Base-by-base conservation (phyloP, 1,140 invertebrate species). In the Drosophila albomicans region DNA sequence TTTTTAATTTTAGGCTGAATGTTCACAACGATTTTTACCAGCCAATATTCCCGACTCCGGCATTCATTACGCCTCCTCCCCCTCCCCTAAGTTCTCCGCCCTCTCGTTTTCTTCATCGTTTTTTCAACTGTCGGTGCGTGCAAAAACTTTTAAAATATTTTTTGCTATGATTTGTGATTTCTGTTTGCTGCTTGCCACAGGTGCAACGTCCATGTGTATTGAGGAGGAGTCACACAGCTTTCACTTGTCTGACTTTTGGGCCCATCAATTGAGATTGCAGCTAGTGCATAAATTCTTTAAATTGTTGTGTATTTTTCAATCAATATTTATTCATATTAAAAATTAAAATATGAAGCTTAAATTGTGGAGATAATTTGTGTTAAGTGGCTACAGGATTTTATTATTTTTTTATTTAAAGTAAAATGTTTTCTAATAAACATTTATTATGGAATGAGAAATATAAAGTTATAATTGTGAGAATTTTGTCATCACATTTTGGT, bases 1-100 rank as follows among this genome's bases (percentile, higher is more conserved):
- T 43, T 75, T 88, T 89, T 89, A 89, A 89, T 89, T 88, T 88
- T 85, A 81, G 78, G 78, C 84, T 80, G 54, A 38, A 25, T 57
- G 13, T 57, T 41, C 10, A 16, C 32, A 5, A 16, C 32, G n/a
- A 41, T 57, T 41, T 41, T 57, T 68, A 57, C 67, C 57, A 59
- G 43, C 52, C 20, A 13, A 38, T 38, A 49, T 43, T 56, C 28
- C 35, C 28, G 5, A 32, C 38, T 54, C 46, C 46, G 16, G 10
- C 32, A 59, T 81, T 81, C 74, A 85, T 81, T 81, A 85, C 62
- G 64, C 56, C 71, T 16, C 56, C 65, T 16, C 52, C 8, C 35
- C 46, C 35, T 11, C 35, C 35, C 10, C 45, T 41, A 69, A 62
- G 38, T 56, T 62, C 43, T 52, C 61, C 30, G 41, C 25, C 8